Base-by-base conservation (phyloP, 2,888 invertebrate genomes). In the Drosophila bunnanda region DNA sequence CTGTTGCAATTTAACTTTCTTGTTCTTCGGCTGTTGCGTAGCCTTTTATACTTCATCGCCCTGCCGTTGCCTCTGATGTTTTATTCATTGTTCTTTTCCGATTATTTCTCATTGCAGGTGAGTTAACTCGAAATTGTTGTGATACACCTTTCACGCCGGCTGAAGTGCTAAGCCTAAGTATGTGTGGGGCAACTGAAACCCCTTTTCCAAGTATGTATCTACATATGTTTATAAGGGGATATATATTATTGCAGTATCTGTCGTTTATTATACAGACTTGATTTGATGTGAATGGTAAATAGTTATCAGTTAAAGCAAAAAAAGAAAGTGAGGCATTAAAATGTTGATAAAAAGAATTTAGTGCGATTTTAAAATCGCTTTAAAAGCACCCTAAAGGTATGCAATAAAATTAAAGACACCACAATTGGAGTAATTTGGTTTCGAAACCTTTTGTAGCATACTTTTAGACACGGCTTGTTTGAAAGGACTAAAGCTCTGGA, bases 71-170 rank as follows among this genome's bases (percentile, higher is more conserved):
- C 67, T 12, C 41, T 44, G 15, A 67, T 67, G 67, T 67, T 55
- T 67, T 67, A 67, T 67, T 67, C 68, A 67, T 67, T 41, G 48
- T 67, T 67, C 55, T 34, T 30, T 28, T 36, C 52, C 50, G 70
- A 52, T 69, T 57, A 46, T 69, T 48, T 55, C 43, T 13, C 55
- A 54, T 75, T 60, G 55, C 61, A 70, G 70, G 70, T 72, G 64
- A 72, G 73, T 73, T 62, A 46, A 70, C 79, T 61, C 36, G 69
- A 44, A n/a, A 48, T 72, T 43, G 44, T 69, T 73, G 77, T 73
- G 77, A 56, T 58, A 54, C 46, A n/a, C 36, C 52, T 30, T 28
- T 32, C 7, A 32, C n/a, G 12, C 12, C 2, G 38, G 28, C 7
- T 30, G 12, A 22, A 41, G 41, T 41, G 38, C 46, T 7, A 22